Evolutionary conservation across 2,797 vertebrate species (phyloP), one percentile per base, ranked within the genome.

Genomic region (Telmatherina bonti): DNA sequence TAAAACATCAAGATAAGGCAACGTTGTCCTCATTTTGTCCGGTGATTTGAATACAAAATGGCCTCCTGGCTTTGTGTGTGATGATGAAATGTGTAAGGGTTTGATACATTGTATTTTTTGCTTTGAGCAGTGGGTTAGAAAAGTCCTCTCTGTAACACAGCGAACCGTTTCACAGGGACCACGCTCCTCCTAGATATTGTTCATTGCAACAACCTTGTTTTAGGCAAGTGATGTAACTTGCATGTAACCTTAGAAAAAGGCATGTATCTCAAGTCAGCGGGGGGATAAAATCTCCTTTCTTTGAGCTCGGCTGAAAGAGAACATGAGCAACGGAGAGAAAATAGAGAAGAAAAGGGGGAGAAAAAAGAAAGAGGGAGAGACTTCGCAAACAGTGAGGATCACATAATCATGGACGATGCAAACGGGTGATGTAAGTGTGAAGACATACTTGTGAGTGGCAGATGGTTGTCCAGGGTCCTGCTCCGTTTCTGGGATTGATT

Each of bases 211-310:
- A 85, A 88, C 87, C 86, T 89, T 84, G 90, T 91, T 91, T 86
- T 81, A 86, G 82, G 88, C 82, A 63, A 92, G 90, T 94, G 93
- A 95, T 94, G 92, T 92, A 94, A 94, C 84, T 78, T 72, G 76
- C 73, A 64, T 89, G 93, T 88, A 94, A 94, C 89, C 73, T 85
- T 75, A 83, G 88, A 86, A 81, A 47, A 92, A 89, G 81, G 78
- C 81, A 75, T 61, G 76, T 72, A 84, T 85, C 76, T 53, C 67
- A 85, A 91, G 86, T 90, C 90, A 87, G 82, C 49, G 55, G 88
- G 83, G 84, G 71, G 87, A 86, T 90, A 88, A 81, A 85, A 88
- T 90, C 83, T 88, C 77, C 68, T 89, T 89, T 89, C 83, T 91
- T 91, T 87, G 85, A 89, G 89, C 88, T 87, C 20, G 78, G 84